phyloP scores from a whole-genome alignment of 1,140 invertebrate species.

The Saxidomus purpurata region DNA sequence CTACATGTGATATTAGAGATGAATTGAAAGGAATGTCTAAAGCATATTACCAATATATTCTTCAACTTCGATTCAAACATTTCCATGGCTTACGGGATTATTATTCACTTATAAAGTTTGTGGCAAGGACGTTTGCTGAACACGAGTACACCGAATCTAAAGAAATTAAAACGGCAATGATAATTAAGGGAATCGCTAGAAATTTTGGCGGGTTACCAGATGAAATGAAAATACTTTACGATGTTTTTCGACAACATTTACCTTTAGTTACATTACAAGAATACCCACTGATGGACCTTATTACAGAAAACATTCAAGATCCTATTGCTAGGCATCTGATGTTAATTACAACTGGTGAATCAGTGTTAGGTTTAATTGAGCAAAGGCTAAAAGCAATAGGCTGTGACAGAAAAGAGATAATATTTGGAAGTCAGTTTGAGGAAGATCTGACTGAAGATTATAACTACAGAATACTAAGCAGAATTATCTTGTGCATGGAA shows the following conservation, averaged over 20 bases:
- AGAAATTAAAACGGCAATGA: conserved; percentile 37
- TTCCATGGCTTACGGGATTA: conserved; percentile 81
- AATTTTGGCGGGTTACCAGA: conserved; percentile 78
- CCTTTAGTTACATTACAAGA: not conserved
- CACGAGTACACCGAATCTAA: not conserved
- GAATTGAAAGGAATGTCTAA: conserved; percentile 68
- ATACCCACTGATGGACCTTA: conserved; percentile 61
- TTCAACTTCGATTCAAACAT: conserved; percentile 72
- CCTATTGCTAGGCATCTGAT: conserved; percentile 72
- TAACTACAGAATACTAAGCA: conserved; percentile 78
- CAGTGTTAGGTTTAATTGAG: conserved; percentile 71
- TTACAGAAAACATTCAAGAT: conserved; percentile 73
- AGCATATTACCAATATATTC: conserved; percentile 71
- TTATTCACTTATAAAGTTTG: conserved; percentile 80
- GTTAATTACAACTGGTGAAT: conserved; percentile 74
- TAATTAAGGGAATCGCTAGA: conserved; percentile 63
- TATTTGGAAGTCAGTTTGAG: conserved; percentile 80
- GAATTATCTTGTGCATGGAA: conserved; percentile 82
- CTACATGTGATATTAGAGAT: not conserved
- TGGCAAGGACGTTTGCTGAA: conserved; percentile 55
- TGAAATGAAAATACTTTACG: conserved; percentile 62
- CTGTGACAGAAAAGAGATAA: conserved; percentile 63
- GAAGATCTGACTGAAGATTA: conserved; percentile 79
- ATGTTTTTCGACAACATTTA: not conserved
- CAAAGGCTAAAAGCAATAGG: conserved; percentile 53